These are phyloP conservation scores for Pogonocichla stellata DNA, from an alignment of 2,113 vertebrate species.

Conservation along the genomic window DNA sequence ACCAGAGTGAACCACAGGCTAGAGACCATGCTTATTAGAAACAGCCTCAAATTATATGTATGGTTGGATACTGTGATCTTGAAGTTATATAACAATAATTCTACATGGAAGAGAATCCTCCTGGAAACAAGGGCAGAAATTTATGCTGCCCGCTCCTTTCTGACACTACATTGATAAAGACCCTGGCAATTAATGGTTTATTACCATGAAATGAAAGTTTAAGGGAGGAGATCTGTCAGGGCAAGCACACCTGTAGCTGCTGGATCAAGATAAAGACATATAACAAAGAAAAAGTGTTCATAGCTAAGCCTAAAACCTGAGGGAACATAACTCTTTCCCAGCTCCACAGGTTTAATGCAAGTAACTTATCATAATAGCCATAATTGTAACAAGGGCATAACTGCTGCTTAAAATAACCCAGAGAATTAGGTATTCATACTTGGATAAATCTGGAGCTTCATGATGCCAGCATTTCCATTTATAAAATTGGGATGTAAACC, in stretches of 20 bases:
- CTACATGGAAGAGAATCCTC: background rate
- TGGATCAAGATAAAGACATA: background rate
- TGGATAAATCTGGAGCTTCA: background rate
- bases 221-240: background rate
- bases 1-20: background rate
- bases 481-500: background rate
- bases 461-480: background rate
- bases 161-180: background rate
- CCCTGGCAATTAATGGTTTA: background rate
- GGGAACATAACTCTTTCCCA: background rate
- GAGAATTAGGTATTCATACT: background rate
- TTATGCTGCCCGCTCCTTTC: background rate
- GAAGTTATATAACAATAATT: background rate
- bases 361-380: too few species aligned
- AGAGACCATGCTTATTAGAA: slow-evolving; percentile 3
- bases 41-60: slow-evolving; percentile 7
- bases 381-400: background rate
- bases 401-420: background rate
- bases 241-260: background rate
- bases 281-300: background rate
- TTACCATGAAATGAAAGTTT: background rate
- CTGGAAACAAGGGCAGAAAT: background rate
- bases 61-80: background rate
- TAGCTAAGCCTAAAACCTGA: background rate
- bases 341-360: background rate